A percentile compares a stretch with the other conserved stretches of the same genome.
These are phyloP conservation scores for Amphilophus citrinellus DNA, from an alignment of 2,113 vertebrate species.

Conservation along the genomic window DNA sequence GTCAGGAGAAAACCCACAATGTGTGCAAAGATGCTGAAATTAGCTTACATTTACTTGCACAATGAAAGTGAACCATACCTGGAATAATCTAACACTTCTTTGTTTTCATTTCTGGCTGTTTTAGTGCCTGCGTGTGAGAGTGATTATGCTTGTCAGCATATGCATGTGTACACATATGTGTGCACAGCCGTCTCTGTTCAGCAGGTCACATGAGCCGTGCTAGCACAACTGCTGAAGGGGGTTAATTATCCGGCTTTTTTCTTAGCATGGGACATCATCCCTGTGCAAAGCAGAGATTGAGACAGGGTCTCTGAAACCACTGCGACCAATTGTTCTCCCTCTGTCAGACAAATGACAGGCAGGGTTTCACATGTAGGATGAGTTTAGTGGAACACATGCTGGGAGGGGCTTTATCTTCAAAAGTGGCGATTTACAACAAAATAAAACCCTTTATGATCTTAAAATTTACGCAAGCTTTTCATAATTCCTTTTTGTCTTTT, in stretches of 20 bases:
- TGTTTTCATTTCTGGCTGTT: conserved; percentile 49
- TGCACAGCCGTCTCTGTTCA: conserved; percentile 26
- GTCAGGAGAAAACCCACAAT: conserved; percentile 22
- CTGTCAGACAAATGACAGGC: conserved; percentile 39
- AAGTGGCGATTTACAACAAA: conserved; percentile 9
- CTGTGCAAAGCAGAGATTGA: conserved; percentile 52
- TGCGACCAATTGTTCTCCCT: conserved; percentile 35
- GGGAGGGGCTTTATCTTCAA: background rate
- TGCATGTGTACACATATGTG: conserved; percentile 38
- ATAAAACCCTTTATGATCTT: background rate
- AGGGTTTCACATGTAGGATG: conserved; percentile 25
- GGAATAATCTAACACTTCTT: conserved; percentile 19
- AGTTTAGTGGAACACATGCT: background rate
- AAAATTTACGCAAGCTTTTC: conserved; percentile 6
- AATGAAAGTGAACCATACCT: conserved; percentile 27
- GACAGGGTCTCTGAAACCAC: conserved; percentile 52
- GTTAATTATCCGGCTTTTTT: conserved; percentile 75
- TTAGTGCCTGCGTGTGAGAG: conserved; percentile 24
- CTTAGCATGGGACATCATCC: conserved; percentile 62
- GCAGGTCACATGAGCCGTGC: conserved; percentile 45
- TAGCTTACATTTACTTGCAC: conserved; percentile 30
- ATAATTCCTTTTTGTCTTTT: background rate
- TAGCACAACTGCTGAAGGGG: conserved; percentile 55
- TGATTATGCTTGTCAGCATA: conserved; percentile 47
- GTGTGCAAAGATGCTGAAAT: conserved; percentile 34